Conservation (phyloP, 2,797 vertebrate species). For the Alcedo atthis region DNA sequence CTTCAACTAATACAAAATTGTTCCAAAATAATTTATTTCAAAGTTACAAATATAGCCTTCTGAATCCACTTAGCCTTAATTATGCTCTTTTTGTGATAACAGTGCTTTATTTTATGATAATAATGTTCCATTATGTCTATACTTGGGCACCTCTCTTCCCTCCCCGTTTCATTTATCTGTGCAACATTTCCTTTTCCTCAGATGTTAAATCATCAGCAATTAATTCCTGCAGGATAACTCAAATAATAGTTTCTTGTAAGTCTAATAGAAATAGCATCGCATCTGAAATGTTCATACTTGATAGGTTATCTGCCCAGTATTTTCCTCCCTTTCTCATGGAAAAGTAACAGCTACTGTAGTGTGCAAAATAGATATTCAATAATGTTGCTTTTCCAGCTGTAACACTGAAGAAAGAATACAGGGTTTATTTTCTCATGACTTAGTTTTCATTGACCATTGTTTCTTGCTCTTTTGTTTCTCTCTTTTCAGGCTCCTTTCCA, state of each 20-base stretch:
- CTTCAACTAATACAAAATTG: background rate
- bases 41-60: background rate
- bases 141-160: background rate
- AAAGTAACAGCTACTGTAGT: background rate
- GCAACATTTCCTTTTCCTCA: background rate
- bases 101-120: background rate
- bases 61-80: background rate
- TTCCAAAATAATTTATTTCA: background rate
- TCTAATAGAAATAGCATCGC: background rate
- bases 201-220: background rate
- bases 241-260: background rate
- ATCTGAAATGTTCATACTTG: background rate
- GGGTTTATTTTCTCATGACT: background rate
- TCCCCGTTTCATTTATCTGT: background rate
- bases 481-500: background rate
- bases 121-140: background rate
- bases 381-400: background rate
- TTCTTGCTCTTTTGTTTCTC: slow-evolving; percentile 7
- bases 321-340: background rate
- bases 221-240: background rate
- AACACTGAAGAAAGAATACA: background rate
- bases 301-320: background rate
- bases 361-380: background rate
- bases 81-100: background rate
- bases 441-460: background rate